Conservation (phyloP, 2,797 vertebrate species). For the Aphelocoma californica region DNA sequence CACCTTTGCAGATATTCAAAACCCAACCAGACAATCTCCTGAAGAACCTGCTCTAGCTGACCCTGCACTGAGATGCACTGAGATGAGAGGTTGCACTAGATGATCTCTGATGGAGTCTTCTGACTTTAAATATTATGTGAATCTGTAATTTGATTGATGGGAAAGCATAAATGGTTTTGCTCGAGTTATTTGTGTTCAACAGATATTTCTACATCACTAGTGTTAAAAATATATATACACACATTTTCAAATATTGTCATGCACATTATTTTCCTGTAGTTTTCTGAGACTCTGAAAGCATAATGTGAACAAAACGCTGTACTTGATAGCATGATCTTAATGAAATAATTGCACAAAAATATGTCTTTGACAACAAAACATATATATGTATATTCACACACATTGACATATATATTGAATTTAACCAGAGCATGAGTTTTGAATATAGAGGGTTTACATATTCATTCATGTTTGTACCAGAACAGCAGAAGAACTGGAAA, state of each 20-base stretch:
- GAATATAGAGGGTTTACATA: not conserved
- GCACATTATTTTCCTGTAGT: not conserved
- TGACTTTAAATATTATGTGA: not conserved
- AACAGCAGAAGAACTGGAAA: not conserved
- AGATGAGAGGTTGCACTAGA: not conserved
- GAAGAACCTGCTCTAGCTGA: not conserved
- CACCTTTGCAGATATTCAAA: not conserved
- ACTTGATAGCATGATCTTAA: not conserved
- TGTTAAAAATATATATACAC: not conserved
- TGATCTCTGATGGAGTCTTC: not conserved
- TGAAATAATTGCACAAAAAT: not conserved
- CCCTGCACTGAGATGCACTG: not conserved
- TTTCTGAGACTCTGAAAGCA: not conserved
- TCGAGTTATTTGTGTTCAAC: not conserved
- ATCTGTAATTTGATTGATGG: not conserved
- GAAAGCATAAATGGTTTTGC: not conserved
- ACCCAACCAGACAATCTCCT: not conserved
- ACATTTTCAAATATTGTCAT: not conserved
- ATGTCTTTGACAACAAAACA: not conserved
- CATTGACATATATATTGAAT: not conserved
- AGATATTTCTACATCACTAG: not conserved
- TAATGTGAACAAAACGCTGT: not conserved
- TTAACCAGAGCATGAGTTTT: not conserved
- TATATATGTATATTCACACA: not conserved
- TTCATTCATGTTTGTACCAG: not conserved